Evolutionary conservation across 2,888 invertebrate species (phyloP).

Genomic region (Macrosoma leucophasiata): DNA sequence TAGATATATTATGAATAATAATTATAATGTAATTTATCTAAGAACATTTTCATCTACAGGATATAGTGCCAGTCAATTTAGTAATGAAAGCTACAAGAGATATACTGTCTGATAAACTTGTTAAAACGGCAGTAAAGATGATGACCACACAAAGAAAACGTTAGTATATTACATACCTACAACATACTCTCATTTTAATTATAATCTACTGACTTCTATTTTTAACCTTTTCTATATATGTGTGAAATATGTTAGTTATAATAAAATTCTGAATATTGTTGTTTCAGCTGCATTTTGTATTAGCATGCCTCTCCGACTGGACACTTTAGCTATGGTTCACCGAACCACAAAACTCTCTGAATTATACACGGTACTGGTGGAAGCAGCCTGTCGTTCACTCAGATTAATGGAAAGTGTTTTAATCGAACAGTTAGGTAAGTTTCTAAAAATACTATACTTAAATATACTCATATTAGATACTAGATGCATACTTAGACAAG

Average conservation of each 20-base stretch:
- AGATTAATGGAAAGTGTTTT: constrained; percentile 79
- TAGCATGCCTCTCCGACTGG: constrained; percentile 79
- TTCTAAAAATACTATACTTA: too few species aligned
- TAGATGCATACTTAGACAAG: too few species aligned
- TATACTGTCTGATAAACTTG: constrained; percentile 66
- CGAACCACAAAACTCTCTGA: constrained; percentile 78
- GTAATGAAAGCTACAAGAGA: constrained; percentile 78
- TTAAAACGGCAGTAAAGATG: constrained; percentile 73
- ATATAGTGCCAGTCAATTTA: constrained; percentile 77
- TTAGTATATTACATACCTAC: constrained; percentile 54
- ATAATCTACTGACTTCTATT: too few species aligned
- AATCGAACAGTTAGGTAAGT: constrained; percentile 71
- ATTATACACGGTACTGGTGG: constrained; percentile 83
- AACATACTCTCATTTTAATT: too few species aligned
- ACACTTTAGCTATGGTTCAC: constrained; percentile 83
- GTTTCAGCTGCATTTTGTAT: constrained; percentile 66
- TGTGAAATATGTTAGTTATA: too few species aligned
- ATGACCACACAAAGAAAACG: constrained; percentile 79
- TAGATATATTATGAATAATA: too few species aligned
- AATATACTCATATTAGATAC: too few species aligned
- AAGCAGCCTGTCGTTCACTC: constrained; percentile 83
- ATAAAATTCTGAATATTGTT: too few species aligned
- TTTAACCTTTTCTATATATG: too few species aligned
- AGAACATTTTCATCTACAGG: too few species aligned
- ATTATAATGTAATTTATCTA: too few species aligned